phyloP scores from a whole-genome alignment of 1,140 invertebrate species.

The Rhopalosiphum maidis region DNA sequence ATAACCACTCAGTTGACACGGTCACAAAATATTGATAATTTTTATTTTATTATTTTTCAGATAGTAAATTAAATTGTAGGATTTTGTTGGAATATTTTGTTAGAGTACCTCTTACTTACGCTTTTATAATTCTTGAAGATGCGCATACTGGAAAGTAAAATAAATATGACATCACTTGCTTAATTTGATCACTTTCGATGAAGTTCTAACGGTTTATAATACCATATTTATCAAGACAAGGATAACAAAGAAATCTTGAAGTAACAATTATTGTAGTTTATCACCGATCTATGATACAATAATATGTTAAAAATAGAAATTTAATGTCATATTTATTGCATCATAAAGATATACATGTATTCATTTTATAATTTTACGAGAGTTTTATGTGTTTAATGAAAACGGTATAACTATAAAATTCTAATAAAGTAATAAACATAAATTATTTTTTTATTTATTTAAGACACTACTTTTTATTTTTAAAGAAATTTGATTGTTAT shows the following conservation, averaged over 20 bases:
- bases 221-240: neutral
- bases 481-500: neutral
- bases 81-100: neutral
- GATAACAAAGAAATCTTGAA: neutral
- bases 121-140: neutral
- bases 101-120: neutral
- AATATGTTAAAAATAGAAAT: constrained; percentile 23
- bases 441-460: neutral
- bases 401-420: neutral
- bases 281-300: neutral
- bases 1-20: neutral
- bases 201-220: neutral
- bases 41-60: neutral
- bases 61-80: neutral
- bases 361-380: neutral
- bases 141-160: neutral
- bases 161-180: neutral
- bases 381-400: neutral
- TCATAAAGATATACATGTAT: neutral
- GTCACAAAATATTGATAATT: neutral
- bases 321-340: neutral
- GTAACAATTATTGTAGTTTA: constrained; percentile 18
- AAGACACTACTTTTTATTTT: neutral
- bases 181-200: neutral
- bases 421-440: neutral